Base-by-base conservation (phyloP, 2,888 invertebrate genomes). In the Suillia variegata region DNA sequence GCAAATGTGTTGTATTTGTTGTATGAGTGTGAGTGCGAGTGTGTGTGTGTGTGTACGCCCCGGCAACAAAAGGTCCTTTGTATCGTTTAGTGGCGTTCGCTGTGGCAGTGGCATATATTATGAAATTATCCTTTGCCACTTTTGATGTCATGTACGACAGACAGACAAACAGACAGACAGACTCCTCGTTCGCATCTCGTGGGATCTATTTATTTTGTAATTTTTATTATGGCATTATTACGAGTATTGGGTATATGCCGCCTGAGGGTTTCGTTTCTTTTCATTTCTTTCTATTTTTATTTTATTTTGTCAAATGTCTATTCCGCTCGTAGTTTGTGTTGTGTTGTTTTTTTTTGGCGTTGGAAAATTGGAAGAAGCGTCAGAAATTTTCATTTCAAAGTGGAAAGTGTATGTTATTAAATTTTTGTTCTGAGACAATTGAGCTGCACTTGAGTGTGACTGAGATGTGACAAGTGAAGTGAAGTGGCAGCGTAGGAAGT, bases 191-290 rank as follows among this genome's bases (percentile, higher is more conserved):
- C 54, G 53, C 59, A 63, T 66, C 75, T 73, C 76, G 71, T 64
- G 75, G 76, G 76, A 77, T 77, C 74, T 70, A 76, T 77, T 76
- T 75, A 71, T 69, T 75, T 76, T 62, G 73, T 69, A 77, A 75
- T 76, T 74, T 71, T 73, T 67, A 75, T 68, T 72, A 77, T 70
- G 69, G 74, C 74, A 73, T 75, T 74, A 76, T 71, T n/a, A n/a
- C n/a, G n/a, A n/a, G n/a, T n/a, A n/a, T n/a, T n/a, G n/a, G n/a
- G n/a, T n/a, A 15, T 22, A 26, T 54, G 52, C 50, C 57, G 33
- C 13, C n/a, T 26, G 31, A 31, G 17, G 51, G 2, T 51, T 24
- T 38, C 38, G 38, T 4, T 13, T 38, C 38, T 8, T 4, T 13
- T 38, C 38, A 38, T 12, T 13, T 38, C 12, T n/a, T 13, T n/a